Conservation (phyloP, 2,113 vertebrate genomes). For the Bombycilla garrulus region DNA sequence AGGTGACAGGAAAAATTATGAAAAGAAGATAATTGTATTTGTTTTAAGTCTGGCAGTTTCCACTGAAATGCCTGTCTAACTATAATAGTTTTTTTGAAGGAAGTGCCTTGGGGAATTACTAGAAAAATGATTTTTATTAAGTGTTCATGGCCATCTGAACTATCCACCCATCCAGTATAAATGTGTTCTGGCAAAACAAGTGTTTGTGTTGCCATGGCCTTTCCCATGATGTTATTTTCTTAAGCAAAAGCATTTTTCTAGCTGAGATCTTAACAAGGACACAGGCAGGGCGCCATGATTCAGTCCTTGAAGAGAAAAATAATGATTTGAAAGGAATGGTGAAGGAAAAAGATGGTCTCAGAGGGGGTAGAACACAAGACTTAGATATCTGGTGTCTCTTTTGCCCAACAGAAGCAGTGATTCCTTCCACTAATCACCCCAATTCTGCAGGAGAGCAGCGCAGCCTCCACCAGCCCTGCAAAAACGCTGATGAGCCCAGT, state of each 20-base stretch:
- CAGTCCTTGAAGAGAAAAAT: constrained; percentile 55
- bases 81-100: constrained; percentile 25
- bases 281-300: not conserved
- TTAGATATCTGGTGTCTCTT: not conserved
- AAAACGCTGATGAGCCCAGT: not conserved
- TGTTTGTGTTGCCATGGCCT: constrained; percentile 73
- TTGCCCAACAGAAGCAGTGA: constrained; percentile 5
- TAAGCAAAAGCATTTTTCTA: constrained; percentile 69
- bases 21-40: not conserved
- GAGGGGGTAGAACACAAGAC: not conserved
- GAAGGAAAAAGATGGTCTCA: not conserved
- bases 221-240: constrained; percentile 71
- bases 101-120: constrained; percentile 57
- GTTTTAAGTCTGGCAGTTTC: constrained; percentile 21
- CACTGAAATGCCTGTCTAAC: constrained; percentile 16
- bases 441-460: not conserved
- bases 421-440: not conserved
- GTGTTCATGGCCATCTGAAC: constrained; percentile 63
- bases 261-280: constrained; percentile 56
- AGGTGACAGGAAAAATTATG: not conserved
- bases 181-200: constrained; percentile 68
- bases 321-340: not conserved
- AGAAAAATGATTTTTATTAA: constrained; percentile 69
- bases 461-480: not conserved
- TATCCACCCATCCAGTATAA: constrained; percentile 59